Conservation (phyloP, 2,888 invertebrate species). For the Catocala sponsa region DNA sequence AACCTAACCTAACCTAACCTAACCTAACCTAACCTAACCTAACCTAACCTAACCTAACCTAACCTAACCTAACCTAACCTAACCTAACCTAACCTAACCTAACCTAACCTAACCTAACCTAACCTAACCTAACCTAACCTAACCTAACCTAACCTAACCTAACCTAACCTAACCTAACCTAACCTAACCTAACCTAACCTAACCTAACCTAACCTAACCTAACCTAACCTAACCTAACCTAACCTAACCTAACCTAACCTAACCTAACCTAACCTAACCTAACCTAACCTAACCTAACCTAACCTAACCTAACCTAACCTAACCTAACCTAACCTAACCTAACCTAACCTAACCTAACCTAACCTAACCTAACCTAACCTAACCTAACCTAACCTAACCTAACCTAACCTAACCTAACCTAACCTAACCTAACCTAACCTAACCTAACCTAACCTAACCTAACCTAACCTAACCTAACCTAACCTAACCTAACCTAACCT, state of each 20-base stretch:
- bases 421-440: background rate
- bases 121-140: conserved; percentile 12
- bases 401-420: background rate
- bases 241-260: conserved; percentile 11
- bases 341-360: background rate
- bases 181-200: conserved; percentile 11
- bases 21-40: too few relatives aligned
- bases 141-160: conserved; percentile 12
- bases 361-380: background rate
- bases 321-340: conserved; percentile 4
- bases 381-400: background rate
- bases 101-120: conserved; percentile 12
- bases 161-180: conserved; percentile 12
- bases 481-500: background rate
- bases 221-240: conserved; percentile 11
- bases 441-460: background rate
- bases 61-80: too few relatives aligned
- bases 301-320: conserved; percentile 1
- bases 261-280: conserved; percentile 11
- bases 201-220: conserved; percentile 11
- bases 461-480: conserved; percentile 1
- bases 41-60: too few relatives aligned
- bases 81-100: conserved; percentile 3
- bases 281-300: conserved; percentile 9
- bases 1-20: too few relatives aligned